phyloP scores from a whole-genome alignment of 2,797 vertebrate genomes.

The Australoheros facetus region DNA sequence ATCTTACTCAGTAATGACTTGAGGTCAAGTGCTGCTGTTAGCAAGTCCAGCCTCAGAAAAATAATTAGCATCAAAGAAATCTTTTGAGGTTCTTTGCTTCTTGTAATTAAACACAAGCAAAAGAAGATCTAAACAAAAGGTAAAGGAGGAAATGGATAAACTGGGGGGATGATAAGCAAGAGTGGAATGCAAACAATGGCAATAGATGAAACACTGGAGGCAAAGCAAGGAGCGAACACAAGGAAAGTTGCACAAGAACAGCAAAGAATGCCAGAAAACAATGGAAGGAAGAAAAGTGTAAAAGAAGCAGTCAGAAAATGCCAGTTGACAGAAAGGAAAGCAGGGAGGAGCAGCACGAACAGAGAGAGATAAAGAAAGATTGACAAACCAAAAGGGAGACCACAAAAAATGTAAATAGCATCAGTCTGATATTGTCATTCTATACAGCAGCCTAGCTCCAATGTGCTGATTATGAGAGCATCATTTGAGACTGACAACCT shows the following conservation, averaged over 20 bases:
- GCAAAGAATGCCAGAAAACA: constrained; percentile 23
- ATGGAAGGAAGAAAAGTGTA: constrained; percentile 7
- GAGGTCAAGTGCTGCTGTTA: constrained; percentile 1
- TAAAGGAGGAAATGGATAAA: constrained; percentile 27
- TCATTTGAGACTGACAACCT: constrained; percentile 73
- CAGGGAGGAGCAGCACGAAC: constrained; percentile 23
- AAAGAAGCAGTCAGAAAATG: constrained; percentile 34
- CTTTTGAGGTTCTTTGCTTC: constrained; percentile 20
- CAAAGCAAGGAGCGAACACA: constrained; percentile 25
- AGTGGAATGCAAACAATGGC: constrained; percentile 23
- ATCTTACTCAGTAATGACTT: not conserved
- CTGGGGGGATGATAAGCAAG: not conserved
- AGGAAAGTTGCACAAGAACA: constrained; percentile 45
- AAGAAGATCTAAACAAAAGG: constrained; percentile 13
- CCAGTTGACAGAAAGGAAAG: constrained; percentile 5
- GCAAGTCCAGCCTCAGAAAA: constrained; percentile 11
- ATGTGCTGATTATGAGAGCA: constrained; percentile 73
- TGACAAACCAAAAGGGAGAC: constrained; percentile 64
- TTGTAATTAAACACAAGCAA: constrained; percentile 54
- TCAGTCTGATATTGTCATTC: constrained; percentile 66
- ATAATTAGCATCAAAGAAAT: constrained; percentile 32
- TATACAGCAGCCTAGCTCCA: constrained; percentile 59
- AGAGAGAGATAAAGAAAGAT: constrained; percentile 50
- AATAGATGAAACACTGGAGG: constrained; percentile 48
- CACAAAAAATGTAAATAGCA: constrained; percentile 46